Conservation (phyloP, 2,113 vertebrate genomes). For the Silurus glanis region DNA sequence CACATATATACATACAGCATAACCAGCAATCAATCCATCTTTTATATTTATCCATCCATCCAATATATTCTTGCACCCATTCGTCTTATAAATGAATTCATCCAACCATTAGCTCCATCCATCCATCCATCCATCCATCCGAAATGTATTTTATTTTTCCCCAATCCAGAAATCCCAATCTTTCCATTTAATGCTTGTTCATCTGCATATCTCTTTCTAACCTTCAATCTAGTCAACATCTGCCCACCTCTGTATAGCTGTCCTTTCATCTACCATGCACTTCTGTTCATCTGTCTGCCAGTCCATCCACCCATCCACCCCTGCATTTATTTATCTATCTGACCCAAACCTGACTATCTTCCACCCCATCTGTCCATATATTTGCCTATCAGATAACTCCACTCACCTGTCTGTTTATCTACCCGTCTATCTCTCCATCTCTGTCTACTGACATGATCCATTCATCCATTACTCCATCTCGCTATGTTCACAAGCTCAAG, state of each 20-base stretch:
- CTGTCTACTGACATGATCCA: neutral
- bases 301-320: neutral
- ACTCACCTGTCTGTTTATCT: neutral
- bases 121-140: neutral
- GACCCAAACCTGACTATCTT: neutral
- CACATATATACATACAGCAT: too few species aligned
- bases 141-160: too few species aligned
- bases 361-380: slow-evolving; percentile 13
- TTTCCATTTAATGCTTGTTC: neutral
- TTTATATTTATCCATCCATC: too few species aligned
- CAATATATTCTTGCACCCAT: too few species aligned
- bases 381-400: neutral
- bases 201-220: neutral
- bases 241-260: too few species aligned
- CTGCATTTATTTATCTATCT: neutral
- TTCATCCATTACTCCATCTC: neutral
- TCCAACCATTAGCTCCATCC: neutral
- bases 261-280: neutral
- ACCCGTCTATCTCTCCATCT: neutral
- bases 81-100: too few species aligned
- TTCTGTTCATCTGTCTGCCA: neutral
- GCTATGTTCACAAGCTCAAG: neutral
- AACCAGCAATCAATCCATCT: too few species aligned
- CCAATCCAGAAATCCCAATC: too few species aligned
- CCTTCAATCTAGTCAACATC: neutral